Evolutionary conservation across 1,140 invertebrate species (phyloP), one percentile per base, ranked within the genome.

Genomic region (Drosophila oshimai): DNA sequence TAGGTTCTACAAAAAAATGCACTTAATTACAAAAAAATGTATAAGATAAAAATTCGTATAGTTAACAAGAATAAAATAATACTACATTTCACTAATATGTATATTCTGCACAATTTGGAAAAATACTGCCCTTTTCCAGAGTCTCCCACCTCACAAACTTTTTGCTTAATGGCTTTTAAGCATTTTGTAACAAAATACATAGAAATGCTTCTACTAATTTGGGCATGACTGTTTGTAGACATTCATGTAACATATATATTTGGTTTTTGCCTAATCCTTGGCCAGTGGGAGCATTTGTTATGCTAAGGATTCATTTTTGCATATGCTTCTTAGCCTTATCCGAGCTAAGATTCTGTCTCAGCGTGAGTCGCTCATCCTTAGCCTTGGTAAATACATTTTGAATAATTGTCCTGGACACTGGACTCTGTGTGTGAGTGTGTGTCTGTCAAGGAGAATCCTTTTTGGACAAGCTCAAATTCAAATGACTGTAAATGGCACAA

Each of bases 251-350:
- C 9, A 12, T 51, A 6, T 46, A 7, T 3, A 28, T n/a, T 36
- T 9, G 18, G 4, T 24, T 46, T 29, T 22, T 50, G 24, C 41
- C 53, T 57, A 67, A 75, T 65, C 55, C 51, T 42, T 58, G 13
- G 47, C 33, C 36, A 42, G 47, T 34, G 41, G 69, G 34, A 70
- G 18, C 72, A 71, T 77, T 74, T 74, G 71, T 70, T 74, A 70
- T 74, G 60, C 58, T 72, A 78, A 74, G 54, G 57, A 72, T 61
- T 80, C 72, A 18, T 58, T 81, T 55, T 75, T 67, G 71, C 76
- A 58, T 80, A 45, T 62, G 65, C 64, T 68, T 44, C 34, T 42
- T 34, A 36, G 51, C 28, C 67, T 41, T 57, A 69, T 31, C 64
- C 61, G 10, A 20, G 10, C 60, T 29, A 9, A 12, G 34, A 28